Percentiles rank a stretch among this genome's conserved stretches.
Evolutionary conservation across 2,113 vertebrate species (phyloP).

Genomic region (Cebidichthys violaceus): DNA sequence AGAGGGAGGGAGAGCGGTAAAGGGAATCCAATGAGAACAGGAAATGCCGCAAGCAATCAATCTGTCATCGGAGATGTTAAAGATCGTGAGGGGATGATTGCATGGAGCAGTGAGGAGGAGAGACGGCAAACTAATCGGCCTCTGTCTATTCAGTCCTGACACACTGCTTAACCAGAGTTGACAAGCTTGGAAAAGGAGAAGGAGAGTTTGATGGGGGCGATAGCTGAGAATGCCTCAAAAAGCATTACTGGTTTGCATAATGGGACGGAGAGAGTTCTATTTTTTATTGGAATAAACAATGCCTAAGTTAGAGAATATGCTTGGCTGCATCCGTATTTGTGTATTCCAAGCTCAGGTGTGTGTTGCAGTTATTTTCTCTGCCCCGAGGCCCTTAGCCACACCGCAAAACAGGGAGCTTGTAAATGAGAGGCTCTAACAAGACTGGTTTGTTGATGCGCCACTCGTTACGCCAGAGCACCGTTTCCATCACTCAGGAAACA

Average conservation of each 20-base stretch:
- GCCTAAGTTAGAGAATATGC: slow-evolving; percentile 10
- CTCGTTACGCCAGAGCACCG: not conserved
- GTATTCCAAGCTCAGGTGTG: slow-evolving; percentile 47
- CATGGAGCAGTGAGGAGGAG: slow-evolving; percentile 63
- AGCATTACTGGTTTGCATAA: slow-evolving; percentile 47
- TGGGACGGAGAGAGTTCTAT: slow-evolving; percentile 3
- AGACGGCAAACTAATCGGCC: slow-evolving; percentile 72
- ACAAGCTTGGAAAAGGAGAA: slow-evolving; percentile 71
- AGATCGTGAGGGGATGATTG: slow-evolving; percentile 78
- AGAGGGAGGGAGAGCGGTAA: slow-evolving; percentile 12
- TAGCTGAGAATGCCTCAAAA: slow-evolving; percentile 46
- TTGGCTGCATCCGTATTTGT: slow-evolving; percentile 24
- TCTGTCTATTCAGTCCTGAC: slow-evolving; percentile 78
- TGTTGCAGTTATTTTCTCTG: slow-evolving; percentile 31
- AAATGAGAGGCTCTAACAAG: slow-evolving; percentile 65
- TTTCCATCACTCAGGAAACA: slow-evolving; percentile 26
- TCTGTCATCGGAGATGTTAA: slow-evolving; percentile 73
- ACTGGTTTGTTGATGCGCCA: slow-evolving; percentile 13
- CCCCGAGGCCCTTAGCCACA: slow-evolving; percentile 55
- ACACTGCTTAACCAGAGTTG: slow-evolving; percentile 77
- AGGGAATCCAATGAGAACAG: slow-evolving; percentile 52
- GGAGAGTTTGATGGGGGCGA: slow-evolving; percentile 53
- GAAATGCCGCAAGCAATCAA: slow-evolving; percentile 72
- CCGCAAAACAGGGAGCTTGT: slow-evolving; percentile 47
- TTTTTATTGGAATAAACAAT: slow-evolving; percentile 46